These are phyloP conservation scores for Palythoa grandiflora DNA, from an alignment of 92 coral and sea anemone genomes.

Conservation along the genomic window DNA sequence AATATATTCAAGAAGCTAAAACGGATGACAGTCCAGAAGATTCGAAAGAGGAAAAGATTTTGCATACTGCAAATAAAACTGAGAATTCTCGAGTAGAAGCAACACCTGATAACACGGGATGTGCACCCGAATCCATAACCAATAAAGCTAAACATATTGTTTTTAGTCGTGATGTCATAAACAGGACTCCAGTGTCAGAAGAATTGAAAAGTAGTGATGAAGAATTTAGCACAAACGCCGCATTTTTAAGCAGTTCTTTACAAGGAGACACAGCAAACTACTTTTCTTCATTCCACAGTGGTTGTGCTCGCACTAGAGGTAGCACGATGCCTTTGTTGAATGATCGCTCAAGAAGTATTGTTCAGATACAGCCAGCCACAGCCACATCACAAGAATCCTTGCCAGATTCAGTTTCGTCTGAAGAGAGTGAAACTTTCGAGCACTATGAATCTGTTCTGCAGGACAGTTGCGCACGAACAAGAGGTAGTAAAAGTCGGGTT, in stretches of 20 bases:
- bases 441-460: background rate
- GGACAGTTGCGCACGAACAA: conserved; percentile 25
- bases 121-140: background rate
- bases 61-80: background rate
- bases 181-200: background rate
- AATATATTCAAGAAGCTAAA: conserved; percentile 4
- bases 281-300: background rate
- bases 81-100: background rate
- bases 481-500: background rate
- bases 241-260: conserved; percentile 5
- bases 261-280: background rate
- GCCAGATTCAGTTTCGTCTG: background rate
- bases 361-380: background rate
- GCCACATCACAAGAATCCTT: background rate
- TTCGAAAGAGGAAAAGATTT: background rate
- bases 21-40: background rate
- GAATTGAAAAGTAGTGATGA: conserved; percentile 10
- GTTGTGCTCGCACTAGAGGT: conserved; percentile 46
- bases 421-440: background rate
- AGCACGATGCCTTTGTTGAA: background rate
- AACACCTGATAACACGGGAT: background rate
- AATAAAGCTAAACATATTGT: background rate
- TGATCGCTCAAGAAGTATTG: background rate
- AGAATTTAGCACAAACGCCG: background rate
- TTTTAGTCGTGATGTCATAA: background rate